These are phyloP conservation scores for Periophthalmus modestus DNA, from an alignment of 2,113 vertebrate species.

Conservation along the genomic window DNA sequence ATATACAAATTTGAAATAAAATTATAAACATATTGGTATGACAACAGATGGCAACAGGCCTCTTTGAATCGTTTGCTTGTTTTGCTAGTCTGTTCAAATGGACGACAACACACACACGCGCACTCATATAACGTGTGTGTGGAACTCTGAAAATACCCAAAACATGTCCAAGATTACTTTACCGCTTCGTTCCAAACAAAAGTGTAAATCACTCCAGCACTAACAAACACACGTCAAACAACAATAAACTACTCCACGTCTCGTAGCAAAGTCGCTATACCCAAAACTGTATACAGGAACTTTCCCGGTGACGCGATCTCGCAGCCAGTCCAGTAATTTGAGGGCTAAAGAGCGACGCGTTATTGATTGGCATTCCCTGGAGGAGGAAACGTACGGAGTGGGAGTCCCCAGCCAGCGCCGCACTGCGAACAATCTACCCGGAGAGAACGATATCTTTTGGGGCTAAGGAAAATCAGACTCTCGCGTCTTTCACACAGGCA, in stretches of 20 bases:
- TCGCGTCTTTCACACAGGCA: constrained; percentile 11
- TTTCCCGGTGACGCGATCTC: constrained; percentile 69
- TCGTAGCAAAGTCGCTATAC: constrained; percentile 14
- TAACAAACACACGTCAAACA: constrained; percentile 51
- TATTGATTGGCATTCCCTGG: constrained; percentile 80
- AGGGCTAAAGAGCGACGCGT: constrained; percentile 61
- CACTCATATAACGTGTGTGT: constrained; percentile 7
- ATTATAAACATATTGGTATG: background rate
- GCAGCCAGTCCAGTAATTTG: constrained; percentile 58
- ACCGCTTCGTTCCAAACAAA: constrained; percentile 20
- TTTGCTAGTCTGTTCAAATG: constrained; percentile 14
- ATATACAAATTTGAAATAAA: background rate
- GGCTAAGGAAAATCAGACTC: constrained; percentile 23
- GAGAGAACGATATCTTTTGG: constrained; percentile 39
- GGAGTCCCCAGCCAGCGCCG: constrained; percentile 52
- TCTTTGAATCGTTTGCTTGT: background rate
- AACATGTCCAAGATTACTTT: constrained; percentile 29
- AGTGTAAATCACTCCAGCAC: constrained; percentile 45
- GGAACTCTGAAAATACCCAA: constrained; percentile 20
- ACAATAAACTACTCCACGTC: constrained; percentile 50
- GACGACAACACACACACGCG: constrained; percentile 24
- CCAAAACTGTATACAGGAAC: constrained; percentile 62
- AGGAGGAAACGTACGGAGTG: constrained; percentile 64
- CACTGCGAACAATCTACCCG: constrained; percentile 38
- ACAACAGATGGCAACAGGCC: constrained; percentile 28